Evolutionary conservation across 2,888 invertebrate species (phyloP).

Genomic region (Leucophenga montana): DNA sequence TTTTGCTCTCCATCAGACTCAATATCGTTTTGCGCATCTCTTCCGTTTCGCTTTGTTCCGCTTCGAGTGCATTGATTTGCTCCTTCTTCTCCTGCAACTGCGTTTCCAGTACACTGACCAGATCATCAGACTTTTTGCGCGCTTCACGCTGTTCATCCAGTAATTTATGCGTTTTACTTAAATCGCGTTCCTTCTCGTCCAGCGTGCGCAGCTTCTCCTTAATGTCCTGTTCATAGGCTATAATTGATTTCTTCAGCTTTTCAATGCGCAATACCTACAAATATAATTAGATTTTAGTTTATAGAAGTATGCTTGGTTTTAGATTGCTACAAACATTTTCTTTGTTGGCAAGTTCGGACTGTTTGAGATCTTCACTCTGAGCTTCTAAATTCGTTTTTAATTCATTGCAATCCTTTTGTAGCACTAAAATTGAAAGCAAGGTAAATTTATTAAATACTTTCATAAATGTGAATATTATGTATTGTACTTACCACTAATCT

Average conservation of each 20-base stretch:
- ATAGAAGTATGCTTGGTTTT: background rate
- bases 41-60: constrained; percentile 70
- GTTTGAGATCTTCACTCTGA: constrained; percentile 63
- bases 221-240: constrained; percentile 66
- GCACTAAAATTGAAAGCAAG: constrained; percentile 35
- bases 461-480: background rate
- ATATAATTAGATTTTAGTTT: background rate
- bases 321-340: constrained; percentile 62
- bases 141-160: constrained; percentile 70
- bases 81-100: constrained; percentile 71
- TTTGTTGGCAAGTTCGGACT: constrained; percentile 59
- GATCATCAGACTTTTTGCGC: constrained; percentile 69
- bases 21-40: constrained; percentile 71
- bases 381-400: constrained; percentile 52
- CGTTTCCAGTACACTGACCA: constrained; percentile 68
- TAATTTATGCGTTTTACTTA: constrained; percentile 64
- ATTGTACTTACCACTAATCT: constrained; percentile 57
- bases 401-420: constrained; percentile 64
- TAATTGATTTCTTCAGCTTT: constrained; percentile 69
- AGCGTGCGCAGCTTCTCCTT: constrained; percentile 66
- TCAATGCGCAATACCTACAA: constrained; percentile 63
- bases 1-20: constrained; percentile 72
- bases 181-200: constrained; percentile 68
- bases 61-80: constrained; percentile 66
- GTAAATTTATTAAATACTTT: constrained; percentile 4